These are phyloP conservation scores for Meghimatium bilineatum DNA, from an alignment of 2,888 invertebrate species.

Conservation along the genomic window DNA sequence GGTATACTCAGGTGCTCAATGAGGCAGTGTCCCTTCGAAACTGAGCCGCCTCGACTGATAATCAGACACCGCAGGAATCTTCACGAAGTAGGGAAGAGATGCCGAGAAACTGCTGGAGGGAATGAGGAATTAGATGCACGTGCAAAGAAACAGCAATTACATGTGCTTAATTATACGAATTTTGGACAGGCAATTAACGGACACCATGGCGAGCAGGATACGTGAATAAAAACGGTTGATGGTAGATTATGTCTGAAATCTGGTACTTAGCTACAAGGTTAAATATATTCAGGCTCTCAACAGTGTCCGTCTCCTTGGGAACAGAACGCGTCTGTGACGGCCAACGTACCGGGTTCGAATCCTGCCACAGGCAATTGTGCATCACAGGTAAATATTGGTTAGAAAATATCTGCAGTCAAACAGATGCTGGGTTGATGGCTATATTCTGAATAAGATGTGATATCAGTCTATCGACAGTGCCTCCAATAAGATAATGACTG, in stretches of 20 bases:
- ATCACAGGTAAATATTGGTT: no score
- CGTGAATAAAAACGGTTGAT: conserved; percentile 14
- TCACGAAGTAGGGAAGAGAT: neutral
- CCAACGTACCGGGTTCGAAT: no score
- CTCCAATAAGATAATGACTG: no score
- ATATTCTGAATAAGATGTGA: no score
- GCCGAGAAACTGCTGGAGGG: neutral
- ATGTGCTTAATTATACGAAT: conserved; percentile 7
- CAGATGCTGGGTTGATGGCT: no score
- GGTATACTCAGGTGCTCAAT: conserved; percentile 10
- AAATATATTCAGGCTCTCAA: neutral
- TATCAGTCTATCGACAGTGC: no score
- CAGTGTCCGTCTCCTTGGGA: no score
- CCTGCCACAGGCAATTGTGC: no score
- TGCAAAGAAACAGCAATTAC: conserved; percentile 4
- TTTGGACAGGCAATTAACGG: conserved; percentile 24
- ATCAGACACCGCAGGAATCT: neutral
- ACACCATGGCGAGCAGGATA: neutral
- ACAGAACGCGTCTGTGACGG: no score
- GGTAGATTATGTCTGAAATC: conserved; percentile 21
- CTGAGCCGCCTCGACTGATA: neutral
- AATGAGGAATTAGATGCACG: neutral
- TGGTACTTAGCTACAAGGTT: neutral
- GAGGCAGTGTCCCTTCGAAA: neutral
- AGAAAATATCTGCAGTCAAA: no score